These are phyloP conservation scores for Harpagifer antarcticus DNA, from an alignment of 2,797 vertebrate species.

Conservation along the genomic window DNA sequence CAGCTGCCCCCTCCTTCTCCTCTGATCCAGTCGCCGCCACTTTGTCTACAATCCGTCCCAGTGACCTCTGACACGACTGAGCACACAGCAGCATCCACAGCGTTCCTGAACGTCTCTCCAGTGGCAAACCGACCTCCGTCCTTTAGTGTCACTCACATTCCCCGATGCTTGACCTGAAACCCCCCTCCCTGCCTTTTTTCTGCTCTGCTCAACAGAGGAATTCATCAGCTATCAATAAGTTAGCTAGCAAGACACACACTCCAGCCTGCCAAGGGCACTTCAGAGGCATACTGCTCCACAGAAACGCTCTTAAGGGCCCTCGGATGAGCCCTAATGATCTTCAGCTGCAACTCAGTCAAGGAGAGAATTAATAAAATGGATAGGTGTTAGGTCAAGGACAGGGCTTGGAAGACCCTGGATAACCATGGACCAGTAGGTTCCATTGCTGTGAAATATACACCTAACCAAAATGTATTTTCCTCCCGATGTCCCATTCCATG, in stretches of 20 bases:
- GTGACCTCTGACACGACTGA: constrained; percentile 64
- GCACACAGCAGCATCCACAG: constrained; percentile 47
- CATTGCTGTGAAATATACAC: constrained; percentile 70
- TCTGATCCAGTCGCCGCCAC: constrained; percentile 25
- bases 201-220: constrained; percentile 70
- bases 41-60: constrained; percentile 34
- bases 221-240: constrained; percentile 75
- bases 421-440: constrained; percentile 56
- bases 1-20: constrained; percentile 23
- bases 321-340: constrained; percentile 78
- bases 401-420: constrained; percentile 54
- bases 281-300: constrained; percentile 71
- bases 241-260: constrained; percentile 75
- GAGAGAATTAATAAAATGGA: constrained; percentile 72
- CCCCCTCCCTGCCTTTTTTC: neutral
- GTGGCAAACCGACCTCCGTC: constrained; percentile 40
- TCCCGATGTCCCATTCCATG: constrained; percentile 40
- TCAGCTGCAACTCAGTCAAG: constrained; percentile 77
- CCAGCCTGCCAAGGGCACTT: constrained; percentile 77
- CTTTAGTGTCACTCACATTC: constrained; percentile 52
- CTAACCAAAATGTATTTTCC: constrained; percentile 60
- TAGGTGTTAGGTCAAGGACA: constrained; percentile 61
- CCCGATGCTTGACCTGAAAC: constrained; percentile 57
- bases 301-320: constrained; percentile 78
- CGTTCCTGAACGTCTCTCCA: constrained; percentile 42